A percentile compares a stretch with the other conserved stretches of the same genome.
phyloP scores from a whole-genome alignment of 2,888 invertebrate genomes.

The Pocota personata region DNA sequence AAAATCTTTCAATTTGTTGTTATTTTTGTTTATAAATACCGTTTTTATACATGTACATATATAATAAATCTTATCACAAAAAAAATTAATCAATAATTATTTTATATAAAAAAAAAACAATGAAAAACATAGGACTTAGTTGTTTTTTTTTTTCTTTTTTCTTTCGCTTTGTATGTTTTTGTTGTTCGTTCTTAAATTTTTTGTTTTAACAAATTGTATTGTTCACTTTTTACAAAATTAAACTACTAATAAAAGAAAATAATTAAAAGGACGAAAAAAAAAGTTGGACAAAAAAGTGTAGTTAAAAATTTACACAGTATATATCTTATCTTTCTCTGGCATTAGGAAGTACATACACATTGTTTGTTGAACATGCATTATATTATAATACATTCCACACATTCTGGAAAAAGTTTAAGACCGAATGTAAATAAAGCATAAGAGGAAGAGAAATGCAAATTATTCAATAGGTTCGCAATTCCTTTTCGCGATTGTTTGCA shows the following conservation, averaged over 20 bases:
- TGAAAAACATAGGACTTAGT: constrained; percentile 66
- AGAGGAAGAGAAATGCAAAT: neutral
- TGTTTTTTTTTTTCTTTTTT: constrained; percentile 32
- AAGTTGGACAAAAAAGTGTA: constrained; percentile 67
- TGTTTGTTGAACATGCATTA: constrained; percentile 47
- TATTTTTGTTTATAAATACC: constrained; percentile 70
- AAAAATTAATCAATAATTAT: constrained; percentile 69
- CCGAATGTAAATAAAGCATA: neutral
- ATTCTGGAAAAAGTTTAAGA: neutral
- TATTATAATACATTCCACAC: constrained; percentile 33
- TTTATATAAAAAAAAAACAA: constrained; percentile 61
- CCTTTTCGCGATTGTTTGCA: neutral
- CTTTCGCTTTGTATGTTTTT: constrained; percentile 64
- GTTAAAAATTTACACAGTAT: constrained; percentile 60
- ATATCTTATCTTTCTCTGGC: constrained; percentile 62
- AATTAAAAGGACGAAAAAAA: constrained; percentile 44
- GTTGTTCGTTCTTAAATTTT: constrained; percentile 54
- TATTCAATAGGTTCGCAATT: neutral
- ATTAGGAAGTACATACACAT: constrained; percentile 66
- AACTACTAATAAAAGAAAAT: constrained; percentile 56
- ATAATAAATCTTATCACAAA: constrained; percentile 74
- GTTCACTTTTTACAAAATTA: constrained; percentile 71
- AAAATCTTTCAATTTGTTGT: constrained; percentile 56
- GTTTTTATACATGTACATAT: constrained; percentile 70
- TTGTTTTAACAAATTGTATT: constrained; percentile 61